phyloP scores from a whole-genome alignment of 2,888 invertebrate genomes.

The Yponomeuta cagnagella region DNA sequence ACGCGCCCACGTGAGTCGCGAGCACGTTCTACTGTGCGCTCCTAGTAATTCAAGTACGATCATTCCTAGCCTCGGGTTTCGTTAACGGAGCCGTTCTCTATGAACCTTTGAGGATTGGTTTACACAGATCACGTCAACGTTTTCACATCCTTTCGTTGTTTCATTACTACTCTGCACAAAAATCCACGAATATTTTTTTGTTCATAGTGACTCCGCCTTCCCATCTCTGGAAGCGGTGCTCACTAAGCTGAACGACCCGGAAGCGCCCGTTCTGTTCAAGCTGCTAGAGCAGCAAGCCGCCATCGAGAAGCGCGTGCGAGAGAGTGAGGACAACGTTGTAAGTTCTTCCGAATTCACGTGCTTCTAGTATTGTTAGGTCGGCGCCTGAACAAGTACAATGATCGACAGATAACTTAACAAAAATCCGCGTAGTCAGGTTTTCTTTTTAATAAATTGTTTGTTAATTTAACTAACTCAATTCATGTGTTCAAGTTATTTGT shows the following conservation, averaged over 20 bases:
- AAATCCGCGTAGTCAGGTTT: slow-evolving; percentile 13
- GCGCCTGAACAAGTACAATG: not conserved
- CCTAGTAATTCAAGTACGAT: too few species aligned
- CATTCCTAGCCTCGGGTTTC: slow-evolving; percentile 22
- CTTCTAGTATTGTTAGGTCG: not conserved
- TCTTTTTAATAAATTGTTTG: too few species aligned
- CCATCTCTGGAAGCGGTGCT: slow-evolving; percentile 89
- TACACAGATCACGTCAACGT: too few species aligned
- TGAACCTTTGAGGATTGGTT: too few species aligned
- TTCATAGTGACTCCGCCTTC: slow-evolving; percentile 88
- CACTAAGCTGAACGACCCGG: slow-evolving; percentile 75
- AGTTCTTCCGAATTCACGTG: slow-evolving; percentile 21
- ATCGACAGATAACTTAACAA: too few species aligned
- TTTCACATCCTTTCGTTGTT: too few species aligned
- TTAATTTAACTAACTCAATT: too few species aligned
- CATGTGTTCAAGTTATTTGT: too few species aligned
- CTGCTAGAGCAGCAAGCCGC: slow-evolving; percentile 83
- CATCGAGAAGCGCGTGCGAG: slow-evolving; percentile 73
- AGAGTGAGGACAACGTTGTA: slow-evolving; percentile 53
- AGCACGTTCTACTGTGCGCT: slow-evolving; percentile 26
- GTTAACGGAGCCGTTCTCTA: too few species aligned
- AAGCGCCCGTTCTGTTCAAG: slow-evolving; percentile 79
- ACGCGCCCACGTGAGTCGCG: slow-evolving; percentile 83
- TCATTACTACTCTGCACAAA: too few species aligned
- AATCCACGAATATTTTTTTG: not conserved